Evolutionary conservation across 2,888 invertebrate genomes (phyloP).

Genomic region (Drosophila paranaensis): DNA sequence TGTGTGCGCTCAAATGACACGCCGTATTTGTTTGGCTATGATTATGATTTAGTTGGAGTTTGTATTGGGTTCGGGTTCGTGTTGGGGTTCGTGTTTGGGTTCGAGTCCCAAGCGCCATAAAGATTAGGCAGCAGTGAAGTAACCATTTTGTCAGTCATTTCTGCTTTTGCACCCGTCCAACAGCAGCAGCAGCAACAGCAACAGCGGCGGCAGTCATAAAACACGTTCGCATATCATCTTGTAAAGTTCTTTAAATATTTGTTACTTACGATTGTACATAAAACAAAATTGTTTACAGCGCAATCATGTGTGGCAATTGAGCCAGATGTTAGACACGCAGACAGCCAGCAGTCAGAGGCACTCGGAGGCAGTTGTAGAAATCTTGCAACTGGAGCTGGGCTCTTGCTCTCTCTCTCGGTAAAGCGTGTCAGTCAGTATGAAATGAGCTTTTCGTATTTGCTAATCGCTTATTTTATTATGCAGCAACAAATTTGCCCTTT

Average conservation of each 20-base stretch:
- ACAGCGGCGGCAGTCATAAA: conserved; percentile 50
- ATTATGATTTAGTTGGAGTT: conserved; percentile 69
- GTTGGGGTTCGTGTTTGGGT: not conserved
- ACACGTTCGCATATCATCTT: conserved; percentile 67
- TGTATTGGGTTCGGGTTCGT: conserved; percentile 2
- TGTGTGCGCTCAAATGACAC: conserved; percentile 76
- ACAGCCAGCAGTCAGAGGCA: conserved; percentile 2
- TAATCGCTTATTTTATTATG: conserved; percentile 20
- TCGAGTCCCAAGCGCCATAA: conserved; percentile 58
- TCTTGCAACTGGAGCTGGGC: conserved; percentile 5
- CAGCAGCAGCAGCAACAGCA: conserved; percentile 6
- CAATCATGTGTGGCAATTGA: conserved; percentile 60
- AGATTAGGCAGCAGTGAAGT: conserved; percentile 68
- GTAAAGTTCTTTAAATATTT: conserved; percentile 77
- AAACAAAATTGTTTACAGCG: conserved; percentile 66
- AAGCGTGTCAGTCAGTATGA: not conserved
- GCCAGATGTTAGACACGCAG: conserved; percentile 14
- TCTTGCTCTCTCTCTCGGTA: not conserved
- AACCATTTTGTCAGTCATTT: conserved; percentile 30
- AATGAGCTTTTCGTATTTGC: conserved; percentile 1
- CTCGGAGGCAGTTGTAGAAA: conserved; percentile 2
- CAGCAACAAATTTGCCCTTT: conserved; percentile 7
- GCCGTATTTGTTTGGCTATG: conserved; percentile 66
- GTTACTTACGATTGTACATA: conserved; percentile 57
- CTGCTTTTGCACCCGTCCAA: conserved; percentile 57